Percentiles rank a stretch among this genome's conserved stretches.
Evolutionary conservation across 2,797 vertebrate genomes (phyloP).

Genomic region (Lepidocolaptes lacrymiger): DNA sequence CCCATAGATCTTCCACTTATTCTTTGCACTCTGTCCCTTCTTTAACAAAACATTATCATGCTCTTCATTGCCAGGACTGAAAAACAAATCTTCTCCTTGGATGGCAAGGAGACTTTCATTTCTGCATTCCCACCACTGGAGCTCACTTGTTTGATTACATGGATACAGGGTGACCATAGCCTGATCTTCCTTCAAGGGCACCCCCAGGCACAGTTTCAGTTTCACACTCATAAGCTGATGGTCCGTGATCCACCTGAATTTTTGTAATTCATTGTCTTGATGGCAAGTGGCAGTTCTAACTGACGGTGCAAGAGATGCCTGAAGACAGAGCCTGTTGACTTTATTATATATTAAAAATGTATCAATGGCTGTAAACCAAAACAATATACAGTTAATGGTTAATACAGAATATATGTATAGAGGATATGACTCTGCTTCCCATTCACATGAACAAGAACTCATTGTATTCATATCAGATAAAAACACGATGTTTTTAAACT

Average conservation of each 20-base stretch:
- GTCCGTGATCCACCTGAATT: slow-evolving; percentile 89
- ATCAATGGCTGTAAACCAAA: slow-evolving; percentile 76
- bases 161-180: slow-evolving; percentile 78
- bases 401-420: background rate
- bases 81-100: slow-evolving; percentile 79
- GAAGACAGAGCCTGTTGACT: slow-evolving; percentile 84
- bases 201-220: slow-evolving; percentile 85
- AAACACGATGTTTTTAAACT: background rate
- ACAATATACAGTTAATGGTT: background rate
- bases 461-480: background rate
- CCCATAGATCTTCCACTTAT: slow-evolving; percentile 87
- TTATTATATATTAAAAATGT: slow-evolving; percentile 88
- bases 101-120: slow-evolving; percentile 91
- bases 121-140: slow-evolving; percentile 93
- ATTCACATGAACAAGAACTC: background rate
- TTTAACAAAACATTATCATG: slow-evolving; percentile 86
- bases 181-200: slow-evolving; percentile 79
- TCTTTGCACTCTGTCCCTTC: slow-evolving; percentile 81
- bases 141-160: slow-evolving; percentile 80
- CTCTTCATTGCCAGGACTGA: slow-evolving; percentile 87
- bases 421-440: background rate
- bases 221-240: slow-evolving; percentile 85
- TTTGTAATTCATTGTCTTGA: slow-evolving; percentile 78
- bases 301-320: slow-evolving; percentile 59
- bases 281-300: slow-evolving; percentile 80